Percentiles rank a stretch among this genome's conserved stretches.
Conservation (phyloP, 92 coral and sea anemone species). For the Anthopleura xanthogrammica region DNA sequence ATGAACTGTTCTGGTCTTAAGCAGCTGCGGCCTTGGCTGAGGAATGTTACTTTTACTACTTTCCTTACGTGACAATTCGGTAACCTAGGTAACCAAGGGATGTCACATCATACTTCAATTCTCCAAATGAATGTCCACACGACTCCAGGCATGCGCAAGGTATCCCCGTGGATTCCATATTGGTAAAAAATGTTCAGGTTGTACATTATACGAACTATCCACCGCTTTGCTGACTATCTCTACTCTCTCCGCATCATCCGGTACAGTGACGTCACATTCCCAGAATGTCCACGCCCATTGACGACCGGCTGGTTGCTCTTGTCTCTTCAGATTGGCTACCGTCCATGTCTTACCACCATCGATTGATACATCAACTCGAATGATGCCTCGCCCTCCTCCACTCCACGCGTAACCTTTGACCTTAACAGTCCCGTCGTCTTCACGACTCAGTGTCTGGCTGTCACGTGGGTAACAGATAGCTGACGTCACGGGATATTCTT, state of each 20-base stretch:
- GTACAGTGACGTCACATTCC: slow-evolving; percentile 57
- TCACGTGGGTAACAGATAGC: slow-evolving; percentile 67
- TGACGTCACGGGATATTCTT: slow-evolving; percentile 75
- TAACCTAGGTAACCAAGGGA: too few species aligned
- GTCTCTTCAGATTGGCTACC: slow-evolving; percentile 51
- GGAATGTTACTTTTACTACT: too few species aligned
- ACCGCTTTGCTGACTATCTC: slow-evolving; percentile 84
- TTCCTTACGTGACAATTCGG: too few species aligned
- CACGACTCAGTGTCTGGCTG: slow-evolving; percentile 34
- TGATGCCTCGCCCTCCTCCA: slow-evolving; percentile 72
- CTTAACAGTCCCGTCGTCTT: slow-evolving; percentile 49
- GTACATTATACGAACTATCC: slow-evolving; percentile 74
- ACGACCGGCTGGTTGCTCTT: slow-evolving; percentile 40
- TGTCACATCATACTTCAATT: too few species aligned
- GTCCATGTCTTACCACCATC: slow-evolving; percentile 82
- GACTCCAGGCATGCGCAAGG: slow-evolving; percentile 84
- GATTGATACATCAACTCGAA: slow-evolving; percentile 69
- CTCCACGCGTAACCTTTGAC: slow-evolving; percentile 81
- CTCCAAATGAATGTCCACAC: slow-evolving; percentile 51
- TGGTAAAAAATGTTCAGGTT: slow-evolving; percentile 73
- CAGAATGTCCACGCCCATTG: slow-evolving; percentile 78
- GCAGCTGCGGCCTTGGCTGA: too few species aligned
- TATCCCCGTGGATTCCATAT: slow-evolving; percentile 94
- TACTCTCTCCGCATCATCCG: slow-evolving; percentile 50
- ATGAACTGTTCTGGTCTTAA: too few species aligned